Conservation (phyloP, 2,888 invertebrate genomes). For the Callyntrura guangdongensis region DNA sequence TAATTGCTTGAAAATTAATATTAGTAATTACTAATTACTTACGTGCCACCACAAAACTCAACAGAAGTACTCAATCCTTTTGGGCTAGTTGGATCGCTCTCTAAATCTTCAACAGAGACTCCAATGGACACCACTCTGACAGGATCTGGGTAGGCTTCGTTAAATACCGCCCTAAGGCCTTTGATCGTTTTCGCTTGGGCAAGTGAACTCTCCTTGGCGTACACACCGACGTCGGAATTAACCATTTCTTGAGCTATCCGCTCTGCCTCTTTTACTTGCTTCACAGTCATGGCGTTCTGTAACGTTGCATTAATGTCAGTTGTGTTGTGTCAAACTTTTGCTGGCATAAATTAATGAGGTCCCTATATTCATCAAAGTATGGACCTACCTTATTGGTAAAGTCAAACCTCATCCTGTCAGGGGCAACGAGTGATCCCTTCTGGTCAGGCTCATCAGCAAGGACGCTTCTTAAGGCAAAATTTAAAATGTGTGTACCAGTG, state of each 20-base stretch:
- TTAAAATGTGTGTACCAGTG: slow-evolving; percentile 98
- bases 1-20: neutral
- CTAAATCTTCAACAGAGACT: slow-evolving; percentile 95
- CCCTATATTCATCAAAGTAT: too few species aligned
- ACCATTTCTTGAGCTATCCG: slow-evolving; percentile 92
- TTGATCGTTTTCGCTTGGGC: slow-evolving; percentile 95
- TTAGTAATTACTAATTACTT: too few species aligned
- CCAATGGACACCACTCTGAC: slow-evolving; percentile 95
- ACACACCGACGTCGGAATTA: slow-evolving; percentile 92
- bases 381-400: slow-evolving; percentile 94
- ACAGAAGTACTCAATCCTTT: slow-evolving; percentile 92
- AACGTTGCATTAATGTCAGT: too few species aligned
- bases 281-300: slow-evolving; percentile 94
- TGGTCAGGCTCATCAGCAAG: slow-evolving; percentile 97
- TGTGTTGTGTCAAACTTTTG: too few species aligned
- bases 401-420: slow-evolving; percentile 98
- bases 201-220: slow-evolving; percentile 94
- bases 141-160: slow-evolving; percentile 85
- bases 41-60: slow-evolving; percentile 99
- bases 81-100: slow-evolving; percentile 93
- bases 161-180: slow-evolving; percentile 98
- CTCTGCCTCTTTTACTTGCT: slow-evolving; percentile 96
- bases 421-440: slow-evolving; percentile 99
- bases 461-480: slow-evolving; percentile 96
- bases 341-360: too few species aligned